phyloP scores from a whole-genome alignment of 1,140 invertebrate genomes.

The Leptinotarsa defecta region DNA sequence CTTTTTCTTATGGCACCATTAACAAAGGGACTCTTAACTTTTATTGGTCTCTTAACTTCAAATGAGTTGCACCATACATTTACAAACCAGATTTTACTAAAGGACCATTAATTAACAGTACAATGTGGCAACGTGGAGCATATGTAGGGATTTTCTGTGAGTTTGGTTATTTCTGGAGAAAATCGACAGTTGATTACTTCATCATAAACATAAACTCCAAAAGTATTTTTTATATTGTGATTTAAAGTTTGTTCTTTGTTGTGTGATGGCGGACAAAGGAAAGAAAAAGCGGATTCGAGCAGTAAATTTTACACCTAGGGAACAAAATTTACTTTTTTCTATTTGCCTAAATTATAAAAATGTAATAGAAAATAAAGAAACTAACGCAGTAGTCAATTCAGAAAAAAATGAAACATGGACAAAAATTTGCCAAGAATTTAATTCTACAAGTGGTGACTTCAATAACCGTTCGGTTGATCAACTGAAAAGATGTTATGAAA shows the following conservation, averaged over 20 bases:
- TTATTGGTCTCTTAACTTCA: neutral
- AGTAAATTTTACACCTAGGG: slow-evolving; percentile 22
- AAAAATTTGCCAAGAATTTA: slow-evolving; percentile 28
- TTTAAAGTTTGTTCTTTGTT: neutral
- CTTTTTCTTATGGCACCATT: neutral
- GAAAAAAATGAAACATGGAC: slow-evolving; percentile 33
- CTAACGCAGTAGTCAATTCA: slow-evolving; percentile 23
- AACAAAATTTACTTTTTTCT: slow-evolving; percentile 22
- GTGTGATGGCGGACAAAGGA: neutral
- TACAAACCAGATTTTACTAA: too few relatives aligned
- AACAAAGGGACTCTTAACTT: slow-evolving; percentile 3
- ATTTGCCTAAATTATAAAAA: slow-evolving; percentile 27
- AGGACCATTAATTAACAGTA: neutral
- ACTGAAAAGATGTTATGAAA: slow-evolving; percentile 17
- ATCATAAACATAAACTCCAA: neutral
- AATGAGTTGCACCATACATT: too few relatives aligned
- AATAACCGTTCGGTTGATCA: slow-evolving; percentile 13
- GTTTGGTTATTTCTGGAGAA: neutral
- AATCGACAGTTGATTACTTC: too few relatives aligned
- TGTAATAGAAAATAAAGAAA: slow-evolving; percentile 35
- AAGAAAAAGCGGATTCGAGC: neutral
- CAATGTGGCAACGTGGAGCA: neutral
- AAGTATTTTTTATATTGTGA: too few relatives aligned
- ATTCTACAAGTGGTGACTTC: slow-evolving; percentile 8
- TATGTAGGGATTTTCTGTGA: neutral